These are phyloP conservation scores for Eucriotettix oculatus DNA, from an alignment of 2,888 invertebrate species.

Conservation along the genomic window DNA sequence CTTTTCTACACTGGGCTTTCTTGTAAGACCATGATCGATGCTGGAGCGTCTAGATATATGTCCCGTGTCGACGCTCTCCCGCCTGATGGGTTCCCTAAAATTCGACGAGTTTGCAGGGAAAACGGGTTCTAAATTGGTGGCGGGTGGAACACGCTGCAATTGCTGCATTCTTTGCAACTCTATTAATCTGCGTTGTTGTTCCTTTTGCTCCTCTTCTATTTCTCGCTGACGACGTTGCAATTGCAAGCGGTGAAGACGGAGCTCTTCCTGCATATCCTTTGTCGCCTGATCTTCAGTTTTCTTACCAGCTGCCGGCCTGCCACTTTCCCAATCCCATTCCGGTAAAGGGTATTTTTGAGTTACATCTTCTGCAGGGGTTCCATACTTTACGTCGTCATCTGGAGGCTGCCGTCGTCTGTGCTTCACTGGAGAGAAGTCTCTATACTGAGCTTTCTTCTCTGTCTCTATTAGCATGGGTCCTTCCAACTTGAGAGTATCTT, in stretches of 20 bases:
- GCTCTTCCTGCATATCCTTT: not conserved
- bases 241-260: not conserved
- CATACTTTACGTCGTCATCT: not conserved
- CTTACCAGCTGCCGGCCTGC: not conserved
- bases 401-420: not conserved
- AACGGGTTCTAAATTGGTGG: not conserved
- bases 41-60: not conserved
- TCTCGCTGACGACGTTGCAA: not conserved
- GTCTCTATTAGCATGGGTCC: not conserved
- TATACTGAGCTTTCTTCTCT: not conserved
- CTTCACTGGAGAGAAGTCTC: not conserved
- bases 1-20: not conserved
- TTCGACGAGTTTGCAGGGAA: not conserved
- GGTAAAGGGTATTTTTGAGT: no score
- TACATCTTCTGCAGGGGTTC: not conserved
- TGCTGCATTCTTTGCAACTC: not conserved
- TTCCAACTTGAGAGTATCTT: not conserved
- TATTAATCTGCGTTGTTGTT: not conserved
- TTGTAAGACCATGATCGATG: not conserved
- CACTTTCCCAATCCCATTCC: not conserved
- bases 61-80: not conserved
- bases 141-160: not conserved
- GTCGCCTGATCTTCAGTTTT: not conserved
- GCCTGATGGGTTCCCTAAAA: not conserved
- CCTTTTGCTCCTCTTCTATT: not conserved